phyloP scores from a whole-genome alignment of 1,140 invertebrate species.

The Agrilus planipennis region DNA sequence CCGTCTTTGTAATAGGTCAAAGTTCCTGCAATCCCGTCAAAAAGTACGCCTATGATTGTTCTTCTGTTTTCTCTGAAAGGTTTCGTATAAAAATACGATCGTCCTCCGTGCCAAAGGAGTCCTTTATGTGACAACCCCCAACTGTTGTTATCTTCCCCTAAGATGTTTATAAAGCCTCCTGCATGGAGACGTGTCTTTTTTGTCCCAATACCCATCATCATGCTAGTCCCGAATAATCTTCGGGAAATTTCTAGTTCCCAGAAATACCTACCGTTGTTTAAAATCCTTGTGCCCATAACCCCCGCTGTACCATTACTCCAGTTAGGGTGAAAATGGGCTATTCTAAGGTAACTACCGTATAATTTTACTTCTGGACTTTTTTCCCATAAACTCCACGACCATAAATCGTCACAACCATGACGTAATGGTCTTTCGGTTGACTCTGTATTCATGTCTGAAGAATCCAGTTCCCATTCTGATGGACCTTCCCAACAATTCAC shows the following conservation, averaged over 20 bases:
- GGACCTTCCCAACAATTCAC: constrained; percentile 12
- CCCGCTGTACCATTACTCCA: constrained; percentile 66
- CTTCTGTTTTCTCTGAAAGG: constrained; percentile 58
- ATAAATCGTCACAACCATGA: constrained; percentile 46
- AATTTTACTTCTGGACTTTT: constrained; percentile 53
- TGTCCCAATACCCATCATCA: constrained; percentile 67
- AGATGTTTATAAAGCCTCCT: constrained; percentile 53
- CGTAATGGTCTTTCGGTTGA: constrained; percentile 21
- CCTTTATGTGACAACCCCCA: constrained; percentile 70
- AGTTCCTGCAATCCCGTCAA: constrained; percentile 55
- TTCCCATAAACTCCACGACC: constrained; percentile 52
- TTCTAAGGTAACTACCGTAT: constrained; percentile 37
- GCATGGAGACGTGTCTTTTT: constrained; percentile 47
- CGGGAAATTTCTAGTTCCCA: constrained; percentile 57
- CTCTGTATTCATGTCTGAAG: constrained; percentile 20
- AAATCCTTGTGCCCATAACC: constrained; percentile 46
- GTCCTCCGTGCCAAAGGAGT: constrained; percentile 54
- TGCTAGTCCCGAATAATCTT: constrained; percentile 61
- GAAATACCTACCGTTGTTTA: constrained; percentile 54
- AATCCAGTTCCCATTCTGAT: constrained; percentile 8
- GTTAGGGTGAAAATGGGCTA: constrained; percentile 58
- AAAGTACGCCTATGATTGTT: constrained; percentile 52
- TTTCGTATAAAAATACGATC: constrained; percentile 47
- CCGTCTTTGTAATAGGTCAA: constrained; percentile 65
- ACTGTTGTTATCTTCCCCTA: constrained; percentile 56